A percentile compares a stretch with the other conserved stretches of the same genome.
Evolutionary conservation across 2,113 vertebrate genomes (phyloP).

Genomic region (Pelobates fuscus): DNA sequence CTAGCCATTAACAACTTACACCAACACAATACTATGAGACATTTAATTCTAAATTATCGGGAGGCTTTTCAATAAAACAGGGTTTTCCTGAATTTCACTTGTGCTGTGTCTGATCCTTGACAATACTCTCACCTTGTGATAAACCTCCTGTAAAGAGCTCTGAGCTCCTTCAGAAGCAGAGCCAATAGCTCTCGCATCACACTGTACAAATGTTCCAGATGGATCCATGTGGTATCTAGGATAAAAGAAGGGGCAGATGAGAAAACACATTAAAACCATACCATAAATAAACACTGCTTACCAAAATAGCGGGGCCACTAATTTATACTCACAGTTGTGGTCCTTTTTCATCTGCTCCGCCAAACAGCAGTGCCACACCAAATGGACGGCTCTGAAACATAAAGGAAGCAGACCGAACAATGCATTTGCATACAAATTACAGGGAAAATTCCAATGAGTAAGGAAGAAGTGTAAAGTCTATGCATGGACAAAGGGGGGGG

Average conservation of each 20-base stretch:
- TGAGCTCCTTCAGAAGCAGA: constrained; percentile 97
- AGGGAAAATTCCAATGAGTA: not conserved
- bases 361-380: constrained; percentile 93
- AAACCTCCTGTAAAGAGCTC: constrained; percentile 97
- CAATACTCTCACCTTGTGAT: constrained; percentile 85
- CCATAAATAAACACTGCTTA: not conserved
- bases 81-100: too few relatives aligned
- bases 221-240: constrained; percentile 97
- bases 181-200: constrained; percentile 95
- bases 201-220: constrained; percentile 96
- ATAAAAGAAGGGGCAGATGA: not conserved
- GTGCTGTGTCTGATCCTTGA: too few relatives aligned
- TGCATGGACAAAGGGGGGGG: not conserved
- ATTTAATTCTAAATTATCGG: too few relatives aligned
- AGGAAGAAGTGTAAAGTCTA: not conserved
- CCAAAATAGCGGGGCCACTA: not conserved
- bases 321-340: constrained; percentile 87
- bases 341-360: constrained; percentile 96
- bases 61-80: not conserved
- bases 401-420: not conserved
- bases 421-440: not conserved
- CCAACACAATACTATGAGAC: too few relatives aligned
- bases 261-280: not conserved
- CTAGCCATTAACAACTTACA: too few relatives aligned
- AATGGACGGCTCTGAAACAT: constrained; percentile 88